Base-by-base conservation (phyloP, 2,888 invertebrate species). In the Atherix ibis region DNA sequence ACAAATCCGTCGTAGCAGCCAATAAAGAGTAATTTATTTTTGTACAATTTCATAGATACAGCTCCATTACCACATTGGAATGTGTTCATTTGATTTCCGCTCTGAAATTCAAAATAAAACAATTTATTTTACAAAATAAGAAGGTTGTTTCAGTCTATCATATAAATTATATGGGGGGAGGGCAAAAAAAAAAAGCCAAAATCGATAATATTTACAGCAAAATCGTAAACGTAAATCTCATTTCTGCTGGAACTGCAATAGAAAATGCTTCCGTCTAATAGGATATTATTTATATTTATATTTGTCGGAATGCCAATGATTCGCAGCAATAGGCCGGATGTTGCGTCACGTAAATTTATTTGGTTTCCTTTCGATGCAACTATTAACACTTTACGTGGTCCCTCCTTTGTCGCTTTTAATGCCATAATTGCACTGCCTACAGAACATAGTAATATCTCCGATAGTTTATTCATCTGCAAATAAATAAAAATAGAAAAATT, bases 1-100 rank as follows among this genome's bases (percentile, higher is more conserved):
- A 83, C 72, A 51, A 71, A 74, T 39, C 82, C 82, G 60, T 81
- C 79, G 54, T 80, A 79, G 60, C 81, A 82, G 43, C 80, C 81
- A 27, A 77, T 75, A 57, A 72, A 65, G 26, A 73, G 65, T 40
- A 77, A 58, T 26, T 73, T 63, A 25, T 75, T 70, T 43, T 70
- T 67, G 27, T 68, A 65, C 32, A 73, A 61, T 38, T 72, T 70
- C 65, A 83, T 67, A 41, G 80, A 77, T 25, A 78, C 74, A 30
- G 78, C 75, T 12, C 80, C 80, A 49, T 75, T 76, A 27, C 78
- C 77, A 26, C 75, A 74, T 35, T 60, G 61, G 45, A 73, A 69
- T 24, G 65, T 60, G n/a, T 65, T 64, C 24, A 68, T 58, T 50
- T 73, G 65, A 17, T 59, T 54, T 2, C 82, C 81, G 46, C 68